Evolutionary conservation across 1,140 invertebrate genomes (phyloP).

Genomic region (Pararge aegeria): DNA sequence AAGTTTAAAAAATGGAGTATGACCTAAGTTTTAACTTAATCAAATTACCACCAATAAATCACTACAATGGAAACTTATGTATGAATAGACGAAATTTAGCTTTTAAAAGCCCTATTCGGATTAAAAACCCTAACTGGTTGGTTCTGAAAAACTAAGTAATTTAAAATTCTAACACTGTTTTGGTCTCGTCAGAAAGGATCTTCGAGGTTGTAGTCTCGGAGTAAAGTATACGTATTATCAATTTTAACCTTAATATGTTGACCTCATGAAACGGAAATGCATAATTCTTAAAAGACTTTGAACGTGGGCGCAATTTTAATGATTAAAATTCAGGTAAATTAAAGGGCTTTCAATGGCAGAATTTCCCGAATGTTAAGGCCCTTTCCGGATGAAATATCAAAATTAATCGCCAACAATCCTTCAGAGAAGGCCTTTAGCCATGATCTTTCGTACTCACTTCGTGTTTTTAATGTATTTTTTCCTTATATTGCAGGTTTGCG

Average conservation of each 20-base stretch:
- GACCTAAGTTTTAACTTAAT: too few relatives aligned
- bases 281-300: background rate
- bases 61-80: too few relatives aligned
- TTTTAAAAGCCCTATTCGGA: too few relatives aligned
- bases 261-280: background rate
- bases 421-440: constrained; percentile 16
- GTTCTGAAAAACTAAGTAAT: too few relatives aligned
- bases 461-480: constrained; percentile 16
- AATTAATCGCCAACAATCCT: constrained; percentile 1
- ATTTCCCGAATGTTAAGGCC: constrained; percentile 4
- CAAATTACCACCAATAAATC: too few relatives aligned
- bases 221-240: too few relatives aligned
- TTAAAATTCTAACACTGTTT: too few relatives aligned
- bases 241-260: background rate
- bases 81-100: too few relatives aligned
- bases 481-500: constrained; percentile 30
- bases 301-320: background rate
- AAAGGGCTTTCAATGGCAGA: background rate
- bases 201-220: too few relatives aligned
- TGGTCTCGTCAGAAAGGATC: too few relatives aligned
- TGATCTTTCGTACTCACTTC: constrained; percentile 27
- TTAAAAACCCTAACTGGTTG: too few relatives aligned
- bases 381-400: constrained; percentile 5
- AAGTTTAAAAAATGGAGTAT: too few relatives aligned
- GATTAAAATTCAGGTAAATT: background rate